phyloP scores from a whole-genome alignment of 30 jellyfish, hydroid and myxozoan species.

The Cassiopea xamachana region DNA sequence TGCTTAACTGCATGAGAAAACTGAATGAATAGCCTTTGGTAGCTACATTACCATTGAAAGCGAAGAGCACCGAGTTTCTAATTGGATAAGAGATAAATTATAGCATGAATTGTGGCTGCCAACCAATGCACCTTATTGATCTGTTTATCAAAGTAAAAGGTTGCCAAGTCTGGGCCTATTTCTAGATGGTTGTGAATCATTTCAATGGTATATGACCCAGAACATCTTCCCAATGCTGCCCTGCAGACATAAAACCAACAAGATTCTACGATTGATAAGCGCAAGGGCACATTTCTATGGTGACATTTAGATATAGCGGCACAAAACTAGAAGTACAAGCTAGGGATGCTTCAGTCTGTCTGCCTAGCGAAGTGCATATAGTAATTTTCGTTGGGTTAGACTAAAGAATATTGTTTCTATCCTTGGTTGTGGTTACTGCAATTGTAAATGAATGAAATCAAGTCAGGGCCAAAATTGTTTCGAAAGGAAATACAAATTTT shows the following conservation, averaged over 20 bases:
- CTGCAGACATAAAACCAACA: neutral
- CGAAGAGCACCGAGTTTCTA: neutral
- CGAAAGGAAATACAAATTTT: too few species aligned
- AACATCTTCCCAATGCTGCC: neutral
- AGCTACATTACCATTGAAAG: neutral
- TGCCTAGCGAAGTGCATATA: too few species aligned
- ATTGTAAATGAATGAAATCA: too few species aligned
- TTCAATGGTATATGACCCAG: neutral
- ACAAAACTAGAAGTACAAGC: too few species aligned
- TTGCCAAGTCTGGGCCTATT: conserved; percentile 7
- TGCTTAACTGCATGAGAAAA: too few species aligned
- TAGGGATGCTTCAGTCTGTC: too few species aligned
- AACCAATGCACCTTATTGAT: neutral
- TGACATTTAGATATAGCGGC: neutral
- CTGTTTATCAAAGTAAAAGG: neutral
- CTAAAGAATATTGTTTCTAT: too few species aligned
- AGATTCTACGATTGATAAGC: neutral
- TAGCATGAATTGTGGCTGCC: conserved; percentile 6
- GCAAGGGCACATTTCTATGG: neutral
- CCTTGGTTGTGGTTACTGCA: too few species aligned
- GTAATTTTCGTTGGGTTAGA: too few species aligned
- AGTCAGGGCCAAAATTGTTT: too few species aligned
- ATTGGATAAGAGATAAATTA: neutral
- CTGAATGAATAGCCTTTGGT: too few species aligned
- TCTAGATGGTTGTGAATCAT: neutral